phyloP scores from a whole-genome alignment of 2,888 invertebrate genomes.

The Graphium colonna region DNA sequence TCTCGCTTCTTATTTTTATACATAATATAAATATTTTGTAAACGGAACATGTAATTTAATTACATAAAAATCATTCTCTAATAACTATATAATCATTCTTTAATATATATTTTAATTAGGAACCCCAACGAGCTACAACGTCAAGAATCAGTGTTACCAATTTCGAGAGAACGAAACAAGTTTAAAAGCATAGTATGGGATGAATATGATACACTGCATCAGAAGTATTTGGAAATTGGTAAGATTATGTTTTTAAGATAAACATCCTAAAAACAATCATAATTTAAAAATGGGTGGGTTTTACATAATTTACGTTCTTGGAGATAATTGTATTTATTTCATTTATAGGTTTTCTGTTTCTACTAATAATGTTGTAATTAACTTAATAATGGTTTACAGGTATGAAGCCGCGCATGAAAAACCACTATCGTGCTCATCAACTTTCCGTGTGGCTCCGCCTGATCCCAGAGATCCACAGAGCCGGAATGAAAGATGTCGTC shows the following conservation, averaged over 20 bases:
- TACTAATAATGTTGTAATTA: too few relatives aligned
- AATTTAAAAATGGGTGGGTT: too few relatives aligned
- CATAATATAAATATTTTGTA: too few relatives aligned
- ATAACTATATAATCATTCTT: too few relatives aligned
- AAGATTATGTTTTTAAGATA: slow-evolving; percentile 48
- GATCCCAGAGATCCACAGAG: slow-evolving; percentile 93
- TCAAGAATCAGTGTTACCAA: slow-evolving; percentile 87
- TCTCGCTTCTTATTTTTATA: too few relatives aligned
- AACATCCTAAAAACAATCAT: too few relatives aligned
- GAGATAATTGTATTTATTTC: too few relatives aligned
- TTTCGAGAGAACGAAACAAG: slow-evolving; percentile 90
- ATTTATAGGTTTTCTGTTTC: too few relatives aligned
- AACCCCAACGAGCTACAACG: slow-evolving; percentile 93
- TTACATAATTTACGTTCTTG: too few relatives aligned
- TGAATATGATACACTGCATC: slow-evolving; percentile 93
- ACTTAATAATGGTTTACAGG: slow-evolving; percentile 81
- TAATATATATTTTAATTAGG: too few relatives aligned
- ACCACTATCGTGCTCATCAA: slow-evolving; percentile 98
- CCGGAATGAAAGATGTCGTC: slow-evolving; percentile 94
- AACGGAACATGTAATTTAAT: too few relatives aligned
- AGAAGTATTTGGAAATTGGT: slow-evolving; percentile 96
- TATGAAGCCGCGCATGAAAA: slow-evolving; percentile 94
- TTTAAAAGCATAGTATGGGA: slow-evolving; percentile 94
- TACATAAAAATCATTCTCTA: too few relatives aligned
- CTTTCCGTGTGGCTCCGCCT: slow-evolving; percentile 96